phyloP scores from a whole-genome alignment of 2,797 vertebrate species.

The Selene dorsalis region DNA sequence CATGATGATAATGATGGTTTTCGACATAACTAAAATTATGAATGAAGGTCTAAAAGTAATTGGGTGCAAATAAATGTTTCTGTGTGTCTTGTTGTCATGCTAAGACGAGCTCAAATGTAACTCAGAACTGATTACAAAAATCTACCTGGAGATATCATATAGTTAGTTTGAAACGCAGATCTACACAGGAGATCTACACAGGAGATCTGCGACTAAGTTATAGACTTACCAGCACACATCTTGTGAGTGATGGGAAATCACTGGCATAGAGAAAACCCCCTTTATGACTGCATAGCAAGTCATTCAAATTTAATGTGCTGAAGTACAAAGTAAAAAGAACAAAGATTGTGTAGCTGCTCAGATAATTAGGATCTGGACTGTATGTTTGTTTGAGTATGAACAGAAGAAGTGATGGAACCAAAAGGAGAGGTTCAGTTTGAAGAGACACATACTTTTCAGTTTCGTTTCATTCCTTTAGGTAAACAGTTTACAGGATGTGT shows the following conservation, averaged over 20 bases:
- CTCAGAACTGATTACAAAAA: background rate
- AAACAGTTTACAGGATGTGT: slow-evolving; percentile 48
- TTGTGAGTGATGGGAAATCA: background rate
- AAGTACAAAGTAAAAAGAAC: background rate
- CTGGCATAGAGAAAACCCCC: background rate
- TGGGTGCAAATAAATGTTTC: no score
- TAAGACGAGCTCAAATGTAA: no score
- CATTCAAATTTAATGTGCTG: background rate
- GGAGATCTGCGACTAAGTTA: background rate
- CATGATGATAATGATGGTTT: no score
- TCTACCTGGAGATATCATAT: no score
- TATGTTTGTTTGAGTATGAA: background rate
- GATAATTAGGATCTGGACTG: background rate
- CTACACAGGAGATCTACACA: no score
- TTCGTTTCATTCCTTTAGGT: slow-evolving; percentile 14
- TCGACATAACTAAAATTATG: no score
- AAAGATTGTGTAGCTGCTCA: background rate
- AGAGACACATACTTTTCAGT: slow-evolving; percentile 10
- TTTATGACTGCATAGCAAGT: background rate
- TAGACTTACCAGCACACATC: no score
- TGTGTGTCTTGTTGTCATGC: no score
- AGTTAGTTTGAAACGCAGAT: no score
- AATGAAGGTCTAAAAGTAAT: no score
- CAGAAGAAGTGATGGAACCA: slow-evolving; percentile 10
- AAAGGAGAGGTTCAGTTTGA: slow-evolving; percentile 1